Evolutionary conservation across 2,888 invertebrate genomes (phyloP).

Genomic region (Gymnocheta viridis): DNA sequence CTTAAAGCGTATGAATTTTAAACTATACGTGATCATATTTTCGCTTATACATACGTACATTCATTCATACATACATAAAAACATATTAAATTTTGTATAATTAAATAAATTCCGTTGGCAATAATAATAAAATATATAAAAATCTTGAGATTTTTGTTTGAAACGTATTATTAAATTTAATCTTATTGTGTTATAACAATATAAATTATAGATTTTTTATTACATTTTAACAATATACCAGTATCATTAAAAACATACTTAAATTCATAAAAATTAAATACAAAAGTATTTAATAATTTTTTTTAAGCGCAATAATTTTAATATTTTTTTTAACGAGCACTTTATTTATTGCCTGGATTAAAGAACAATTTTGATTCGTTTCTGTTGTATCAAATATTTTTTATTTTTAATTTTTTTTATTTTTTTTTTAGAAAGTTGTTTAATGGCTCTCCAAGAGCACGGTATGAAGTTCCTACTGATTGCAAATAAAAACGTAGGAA

Average conservation of each 20-base stretch:
- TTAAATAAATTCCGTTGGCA: constrained; percentile 50
- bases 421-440: constrained; percentile 76
- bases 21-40: no score
- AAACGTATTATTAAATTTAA: constrained; percentile 43
- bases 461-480: constrained; percentile 99
- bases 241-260: constrained; percentile 9
- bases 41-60: no score
- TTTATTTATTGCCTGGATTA: not conserved
- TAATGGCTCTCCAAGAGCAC: constrained; percentile 96
- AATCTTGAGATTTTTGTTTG: constrained; percentile 9
- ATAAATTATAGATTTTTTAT: constrained; percentile 26
- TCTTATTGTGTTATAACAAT: not conserved
- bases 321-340: not conserved
- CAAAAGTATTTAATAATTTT: not conserved
- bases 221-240: constrained; percentile 4
- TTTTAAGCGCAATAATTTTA: not conserved
- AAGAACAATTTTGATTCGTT: constrained; percentile 5
- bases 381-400: constrained; percentile 12
- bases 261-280: not conserved
- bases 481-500: constrained; percentile 91
- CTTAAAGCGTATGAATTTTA: no score
- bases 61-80: not conserved
- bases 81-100: not conserved
- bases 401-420: not conserved
- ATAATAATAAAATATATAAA: constrained; percentile 1